Percentiles rank a stretch among this genome's conserved stretches.
Evolutionary conservation across 2,888 invertebrate species (phyloP).

Genomic region (Lumbricus terrestris): DNA sequence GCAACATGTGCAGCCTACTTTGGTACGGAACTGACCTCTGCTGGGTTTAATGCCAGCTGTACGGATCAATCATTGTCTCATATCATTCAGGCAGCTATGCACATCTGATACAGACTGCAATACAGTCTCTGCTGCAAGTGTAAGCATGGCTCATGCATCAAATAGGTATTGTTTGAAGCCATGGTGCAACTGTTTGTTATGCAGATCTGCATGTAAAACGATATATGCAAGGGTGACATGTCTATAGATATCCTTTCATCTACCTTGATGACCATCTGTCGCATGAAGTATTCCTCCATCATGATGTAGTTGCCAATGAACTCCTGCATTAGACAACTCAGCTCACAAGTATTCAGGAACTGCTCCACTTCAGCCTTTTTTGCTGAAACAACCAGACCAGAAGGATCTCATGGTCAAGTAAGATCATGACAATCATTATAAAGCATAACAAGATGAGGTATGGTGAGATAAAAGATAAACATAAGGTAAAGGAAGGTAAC

Average conservation of each 20-base stretch:
- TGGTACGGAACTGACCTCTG: too few species aligned
- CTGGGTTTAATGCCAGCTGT: too few species aligned
- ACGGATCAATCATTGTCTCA: too few species aligned
- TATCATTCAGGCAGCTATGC: too few species aligned
- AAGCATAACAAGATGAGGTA: too few species aligned
- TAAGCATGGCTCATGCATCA: too few species aligned
- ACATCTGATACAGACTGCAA: too few species aligned
- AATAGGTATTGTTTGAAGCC: too few species aligned
- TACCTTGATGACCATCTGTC: constrained; percentile 90
- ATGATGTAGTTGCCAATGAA: constrained; percentile 81
- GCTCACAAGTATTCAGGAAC: constrained; percentile 69
- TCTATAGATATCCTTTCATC: neutral
- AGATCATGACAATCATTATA: neutral
- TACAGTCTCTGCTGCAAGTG: too few species aligned
- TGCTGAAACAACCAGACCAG: constrained; percentile 25
- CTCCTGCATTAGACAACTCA: constrained; percentile 62
- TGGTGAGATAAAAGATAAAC: too few species aligned
- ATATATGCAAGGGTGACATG: neutral
- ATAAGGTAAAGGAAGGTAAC: neutral
- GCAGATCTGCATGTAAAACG: neutral
- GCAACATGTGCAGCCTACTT: too few species aligned
- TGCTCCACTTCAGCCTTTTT: constrained; percentile 63
- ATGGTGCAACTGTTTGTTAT: too few species aligned
- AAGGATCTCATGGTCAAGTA: neutral
- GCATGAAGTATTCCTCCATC: constrained; percentile 90